phyloP scores from a whole-genome alignment of 2,888 invertebrate genomes.

The Xanthia icteritia region DNA sequence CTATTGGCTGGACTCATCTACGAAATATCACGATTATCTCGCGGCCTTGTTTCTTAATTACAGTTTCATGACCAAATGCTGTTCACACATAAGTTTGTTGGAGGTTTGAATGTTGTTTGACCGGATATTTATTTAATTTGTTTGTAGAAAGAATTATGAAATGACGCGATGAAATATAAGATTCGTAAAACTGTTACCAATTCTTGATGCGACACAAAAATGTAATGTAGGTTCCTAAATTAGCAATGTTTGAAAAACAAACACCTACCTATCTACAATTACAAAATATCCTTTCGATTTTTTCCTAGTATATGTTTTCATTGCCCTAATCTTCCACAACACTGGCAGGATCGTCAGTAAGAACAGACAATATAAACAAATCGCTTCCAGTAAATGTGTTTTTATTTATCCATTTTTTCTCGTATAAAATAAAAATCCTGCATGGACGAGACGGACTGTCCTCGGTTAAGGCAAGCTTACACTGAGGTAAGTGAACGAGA shows the following conservation, averaged over 20 bases:
- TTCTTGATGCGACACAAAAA: not conserved
- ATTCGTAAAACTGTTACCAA: not conserved
- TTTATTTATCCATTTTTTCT: constrained; percentile 50
- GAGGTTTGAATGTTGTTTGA: constrained; percentile 15
- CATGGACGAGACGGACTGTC: constrained; percentile 55
- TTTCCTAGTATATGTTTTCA: constrained; percentile 82
- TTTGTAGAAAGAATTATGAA: constrained; percentile 22
- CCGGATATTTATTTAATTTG: constrained; percentile 43
- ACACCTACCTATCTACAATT: constrained; percentile 77
- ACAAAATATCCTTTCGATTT: constrained; percentile 74
- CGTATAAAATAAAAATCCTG: constrained; percentile 49
- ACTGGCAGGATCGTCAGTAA: constrained; percentile 69
- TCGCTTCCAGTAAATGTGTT: constrained; percentile 71
- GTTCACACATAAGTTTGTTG: constrained; percentile 31
- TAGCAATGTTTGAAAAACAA: constrained; percentile 24
- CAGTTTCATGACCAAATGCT: constrained; percentile 50
- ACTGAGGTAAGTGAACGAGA: constrained; percentile 68
- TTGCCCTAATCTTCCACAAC: constrained; percentile 79
- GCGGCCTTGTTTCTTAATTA: constrained; percentile 62
- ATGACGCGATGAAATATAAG: not conserved
- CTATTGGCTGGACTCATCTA: constrained; percentile 86
- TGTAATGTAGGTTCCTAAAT: not conserved
- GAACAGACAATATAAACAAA: constrained; percentile 35
- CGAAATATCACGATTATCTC: constrained; percentile 68
- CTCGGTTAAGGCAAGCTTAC: constrained; percentile 61